phyloP scores from a whole-genome alignment of 2,888 invertebrate species.

The Meiosimyza platycephala region DNA sequence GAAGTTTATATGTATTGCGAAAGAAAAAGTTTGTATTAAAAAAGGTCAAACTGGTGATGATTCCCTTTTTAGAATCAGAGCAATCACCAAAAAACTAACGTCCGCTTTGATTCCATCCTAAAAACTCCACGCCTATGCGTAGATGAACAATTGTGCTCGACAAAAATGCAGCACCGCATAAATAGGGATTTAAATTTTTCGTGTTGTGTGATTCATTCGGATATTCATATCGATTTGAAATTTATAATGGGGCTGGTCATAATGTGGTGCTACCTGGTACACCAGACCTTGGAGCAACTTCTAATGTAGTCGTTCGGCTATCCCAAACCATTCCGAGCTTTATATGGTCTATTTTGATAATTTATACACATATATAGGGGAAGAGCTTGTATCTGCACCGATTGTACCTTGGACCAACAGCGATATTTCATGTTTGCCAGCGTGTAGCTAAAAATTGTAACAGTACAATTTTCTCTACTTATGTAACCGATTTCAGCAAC shows the following conservation, averaged over 20 bases:
- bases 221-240: slow-evolving; percentile 14
- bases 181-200: too few relatives aligned
- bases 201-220: too few relatives aligned
- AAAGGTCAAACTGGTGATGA: slow-evolving; percentile 43
- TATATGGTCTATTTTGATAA: slow-evolving; percentile 36
- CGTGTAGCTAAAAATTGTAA: too few relatives aligned
- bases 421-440: too few relatives aligned
- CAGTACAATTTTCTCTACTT: too few relatives aligned
- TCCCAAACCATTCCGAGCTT: slow-evolving; percentile 24
- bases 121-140: too few relatives aligned
- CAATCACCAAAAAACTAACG: slow-evolving; percentile 27
- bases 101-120: slow-evolving; percentile 36
- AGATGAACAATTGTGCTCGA: slow-evolving; percentile 23
- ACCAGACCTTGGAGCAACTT: slow-evolving; percentile 29
- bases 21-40: slow-evolving; percentile 39
- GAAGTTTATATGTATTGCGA: slow-evolving; percentile 39
- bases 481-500: too few relatives aligned
- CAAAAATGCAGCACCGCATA: slow-evolving; percentile 22
- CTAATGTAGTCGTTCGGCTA: slow-evolving; percentile 27
- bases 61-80: slow-evolving; percentile 36
- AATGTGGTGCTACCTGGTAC: slow-evolving; percentile 16
- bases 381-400: too few relatives aligned
- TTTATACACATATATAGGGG: slow-evolving; percentile 34
- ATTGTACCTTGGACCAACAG: too few relatives aligned
- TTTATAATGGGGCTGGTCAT: slow-evolving; percentile 18